Evolutionary conservation across 2,888 invertebrate species (phyloP), one percentile per base, ranked within the genome.

Genomic region (Coelogynopora nodosa): DNA sequence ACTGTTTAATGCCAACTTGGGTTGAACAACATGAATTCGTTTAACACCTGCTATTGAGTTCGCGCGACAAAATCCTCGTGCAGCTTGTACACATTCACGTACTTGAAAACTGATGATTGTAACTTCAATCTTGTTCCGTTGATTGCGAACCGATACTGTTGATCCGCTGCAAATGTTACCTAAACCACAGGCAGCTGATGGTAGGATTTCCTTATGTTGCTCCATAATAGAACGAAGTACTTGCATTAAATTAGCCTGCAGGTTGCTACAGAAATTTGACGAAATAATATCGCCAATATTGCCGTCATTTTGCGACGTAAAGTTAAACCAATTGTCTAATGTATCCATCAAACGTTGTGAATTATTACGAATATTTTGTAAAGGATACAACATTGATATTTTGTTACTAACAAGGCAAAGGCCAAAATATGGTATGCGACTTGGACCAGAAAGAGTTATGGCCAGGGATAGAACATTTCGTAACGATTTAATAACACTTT

Each of bases 341-440:
- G 74, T 67, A 1, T 67, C 74, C 67, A 85, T 27, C 23, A 85
- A 26, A 31, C 74, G 29, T 85, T 85, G 67, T 26, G 67, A 85
- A 74, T 85, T 85, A 67, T 85, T 74, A 26, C 74, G 67, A 26
- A 85, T 67, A 67, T 67, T 85, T 67, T 85, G 67, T 0, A 85
- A 26, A 0, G 67, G 67, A 23, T 31, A 85, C 5, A 84, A 1
- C 85, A 74, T 67, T 1, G 67, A 26, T 29, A 27, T 10, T 0
- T 82, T 82, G 1, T 23, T 74, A 27, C 67, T 27, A 81, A 85
- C 23, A 27, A 67, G n/a, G 23, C 74, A 74, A 23, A 85, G 67
- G 28, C 85, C 85, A 74, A 85, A 85, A n/a, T 74, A 26, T 0
- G 67, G 67, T n/a, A 85, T 85, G 27, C 85, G 28, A 81, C 67